Base-by-base conservation (phyloP, 2,888 invertebrate species). In the Clanis bilineata region DNA sequence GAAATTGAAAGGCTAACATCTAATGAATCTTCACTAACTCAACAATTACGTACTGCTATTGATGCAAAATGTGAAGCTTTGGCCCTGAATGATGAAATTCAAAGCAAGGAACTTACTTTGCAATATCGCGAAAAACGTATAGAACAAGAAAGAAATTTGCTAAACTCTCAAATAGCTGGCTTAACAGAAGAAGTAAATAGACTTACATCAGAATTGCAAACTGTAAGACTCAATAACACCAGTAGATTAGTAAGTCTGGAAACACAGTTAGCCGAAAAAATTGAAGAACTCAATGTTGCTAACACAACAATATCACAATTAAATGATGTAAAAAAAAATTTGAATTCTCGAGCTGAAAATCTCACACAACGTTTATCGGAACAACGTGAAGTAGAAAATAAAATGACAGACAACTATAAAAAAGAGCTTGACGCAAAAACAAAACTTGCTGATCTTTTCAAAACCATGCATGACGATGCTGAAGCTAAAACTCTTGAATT, bases 341-440 rank as follows among this genome's bases (percentile, higher is more conserved):
- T 96, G 62, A 94, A 93, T 60, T 88, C 88, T 63, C 95, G 95
- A 68, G 93, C 95, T 58, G 96, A 97, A 77, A 94, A 93, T 69
- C 88, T 96, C 10, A 93, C 95, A 2, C 93, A 95, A 68, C 95
- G 95, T 68, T 88, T 97, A 62, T 93, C 95, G 77, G 94, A 95
- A 73, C 96, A 96, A 66, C 94, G 95, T 70, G 96, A 96, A 75
- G 93, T 95, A 64, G 94, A 96, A 92, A 90, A 95, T 90, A 91
- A 95, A 94, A 88, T 97, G 93, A 93, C 94, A 81, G 94, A 97
- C 66, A 95, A 94, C 71, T 95, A 94, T 72, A 94, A 95, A 75
- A 94, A 96, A 72, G 98, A 99, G 90, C 89, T 98, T 18, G 94
- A 95, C 63, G 96, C 97, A 2, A 97, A 98, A 88, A 95, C 95